These are phyloP conservation scores for Megamerina dolium DNA, from an alignment of 2,888 invertebrate species.

Conservation along the genomic window DNA sequence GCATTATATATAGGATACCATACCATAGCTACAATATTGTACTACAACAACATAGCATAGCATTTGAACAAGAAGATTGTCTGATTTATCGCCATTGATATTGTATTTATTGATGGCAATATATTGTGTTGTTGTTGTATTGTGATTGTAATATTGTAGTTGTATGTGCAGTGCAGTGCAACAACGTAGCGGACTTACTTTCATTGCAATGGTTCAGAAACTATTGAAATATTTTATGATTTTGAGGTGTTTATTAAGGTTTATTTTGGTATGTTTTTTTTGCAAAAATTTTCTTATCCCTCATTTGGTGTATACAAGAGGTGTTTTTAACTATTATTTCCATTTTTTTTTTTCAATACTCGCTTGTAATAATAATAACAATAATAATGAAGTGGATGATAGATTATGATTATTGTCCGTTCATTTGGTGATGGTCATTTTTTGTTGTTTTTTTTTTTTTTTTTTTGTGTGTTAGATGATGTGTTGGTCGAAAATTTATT, in stretches of 20 bases:
- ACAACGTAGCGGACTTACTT: neutral
- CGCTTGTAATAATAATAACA: no score
- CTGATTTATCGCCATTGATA: conserved; percentile 24
- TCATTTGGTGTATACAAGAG: conserved; percentile 27
- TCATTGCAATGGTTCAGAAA: conserved; percentile 4
- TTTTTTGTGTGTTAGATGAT: no score
- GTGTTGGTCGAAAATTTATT: no score
- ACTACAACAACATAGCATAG: no score
- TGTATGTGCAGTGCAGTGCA: neutral
- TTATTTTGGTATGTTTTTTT: no score
- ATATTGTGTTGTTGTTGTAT: conserved; percentile 6
- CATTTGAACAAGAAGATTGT: conserved; percentile 13
- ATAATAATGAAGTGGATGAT: no score
- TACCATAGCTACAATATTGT: no score
- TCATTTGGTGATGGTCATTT: no score
- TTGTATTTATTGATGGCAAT: conserved; percentile 8
- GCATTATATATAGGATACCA: no score
- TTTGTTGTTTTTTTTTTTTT: no score
- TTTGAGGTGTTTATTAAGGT: conserved; percentile 41
- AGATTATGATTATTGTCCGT: no score
- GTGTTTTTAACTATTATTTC: conserved; percentile 6
- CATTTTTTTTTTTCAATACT: neutral
- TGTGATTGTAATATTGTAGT: conserved; percentile 2
- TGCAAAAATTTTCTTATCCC: no score
- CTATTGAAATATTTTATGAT: conserved; percentile 9